phyloP scores from a whole-genome alignment of 2,888 invertebrate genomes.

The Tinea pellionella region DNA sequence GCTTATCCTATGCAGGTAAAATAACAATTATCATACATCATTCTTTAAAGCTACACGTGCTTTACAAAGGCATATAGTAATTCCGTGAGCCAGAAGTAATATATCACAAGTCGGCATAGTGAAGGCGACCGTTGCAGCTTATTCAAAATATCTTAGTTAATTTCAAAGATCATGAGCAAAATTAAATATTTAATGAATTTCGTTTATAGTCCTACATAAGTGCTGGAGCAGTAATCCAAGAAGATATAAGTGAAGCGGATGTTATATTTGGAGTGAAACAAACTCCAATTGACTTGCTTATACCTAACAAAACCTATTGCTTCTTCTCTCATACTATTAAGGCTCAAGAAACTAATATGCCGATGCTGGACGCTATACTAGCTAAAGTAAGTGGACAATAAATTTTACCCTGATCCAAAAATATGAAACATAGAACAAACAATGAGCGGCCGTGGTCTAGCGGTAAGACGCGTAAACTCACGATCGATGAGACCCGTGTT shows the following conservation, averaged over 20 bases:
- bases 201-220: constrained; percentile 81
- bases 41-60: too few relatives aligned
- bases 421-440: too few relatives aligned
- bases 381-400: constrained; percentile 74
- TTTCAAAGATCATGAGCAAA: too few relatives aligned
- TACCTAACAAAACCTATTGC: constrained; percentile 97
- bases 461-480: too few relatives aligned
- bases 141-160: too few relatives aligned
- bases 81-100: too few relatives aligned
- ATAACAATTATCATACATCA: too few relatives aligned
- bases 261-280: constrained; percentile 99
- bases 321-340: constrained; percentile 99
- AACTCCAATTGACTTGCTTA: constrained; percentile 89
- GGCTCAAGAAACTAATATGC: constrained; percentile 98
- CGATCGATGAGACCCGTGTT: too few relatives aligned
- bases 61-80: neutral
- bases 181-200: neutral
- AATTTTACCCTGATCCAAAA: neutral
- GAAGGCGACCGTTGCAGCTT: too few relatives aligned
- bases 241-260: constrained; percentile 95
- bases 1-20: constrained; percentile 95
- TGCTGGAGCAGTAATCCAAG: constrained; percentile 93
- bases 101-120: too few relatives aligned
- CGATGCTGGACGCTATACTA: constrained; percentile 92
- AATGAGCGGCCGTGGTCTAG: too few relatives aligned